A percentile compares a stretch with the other conserved stretches of the same genome.
These are phyloP conservation scores for Phaetusa simplex DNA, from an alignment of 2,113 vertebrate species.

Conservation along the genomic window DNA sequence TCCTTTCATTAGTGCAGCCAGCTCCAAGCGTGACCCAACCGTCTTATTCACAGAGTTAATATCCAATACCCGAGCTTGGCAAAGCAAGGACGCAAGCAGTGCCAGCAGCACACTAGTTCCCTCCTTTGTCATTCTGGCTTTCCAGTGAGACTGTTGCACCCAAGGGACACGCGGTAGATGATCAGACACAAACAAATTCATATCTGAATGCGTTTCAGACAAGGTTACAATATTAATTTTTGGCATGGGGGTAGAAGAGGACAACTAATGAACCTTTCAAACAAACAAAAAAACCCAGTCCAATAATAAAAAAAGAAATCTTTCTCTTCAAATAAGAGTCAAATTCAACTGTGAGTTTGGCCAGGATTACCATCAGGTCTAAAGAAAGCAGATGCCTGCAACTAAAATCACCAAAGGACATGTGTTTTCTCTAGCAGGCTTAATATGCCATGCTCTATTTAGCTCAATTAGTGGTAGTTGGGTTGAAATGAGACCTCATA, in stretches of 20 bases:
- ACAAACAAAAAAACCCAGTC: background rate
- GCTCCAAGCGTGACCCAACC: background rate
- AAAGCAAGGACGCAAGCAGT: background rate
- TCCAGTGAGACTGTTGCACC: background rate
- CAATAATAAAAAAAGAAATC: background rate
- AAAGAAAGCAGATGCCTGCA: background rate
- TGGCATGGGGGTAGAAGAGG: background rate
- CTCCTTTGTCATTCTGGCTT: background rate
- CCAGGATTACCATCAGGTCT: background rate
- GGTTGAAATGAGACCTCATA: background rate
- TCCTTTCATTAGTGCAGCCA: background rate
- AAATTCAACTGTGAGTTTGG: background rate
- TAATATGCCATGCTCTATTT: background rate
- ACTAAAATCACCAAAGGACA: background rate
- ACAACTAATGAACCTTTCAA: background rate
- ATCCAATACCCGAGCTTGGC: background rate
- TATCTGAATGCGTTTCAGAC: background rate
- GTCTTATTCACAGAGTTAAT: background rate
- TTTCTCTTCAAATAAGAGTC: background rate
- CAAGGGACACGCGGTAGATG: background rate
- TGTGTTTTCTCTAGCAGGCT: background rate
- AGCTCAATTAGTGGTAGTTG: background rate
- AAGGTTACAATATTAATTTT: background rate
- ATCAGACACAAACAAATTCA: background rate
- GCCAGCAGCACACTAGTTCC: background rate